Evolutionary conservation across 1,140 invertebrate species (phyloP), one percentile per base, ranked within the genome.

Genomic region (Papilio machaon): DNA sequence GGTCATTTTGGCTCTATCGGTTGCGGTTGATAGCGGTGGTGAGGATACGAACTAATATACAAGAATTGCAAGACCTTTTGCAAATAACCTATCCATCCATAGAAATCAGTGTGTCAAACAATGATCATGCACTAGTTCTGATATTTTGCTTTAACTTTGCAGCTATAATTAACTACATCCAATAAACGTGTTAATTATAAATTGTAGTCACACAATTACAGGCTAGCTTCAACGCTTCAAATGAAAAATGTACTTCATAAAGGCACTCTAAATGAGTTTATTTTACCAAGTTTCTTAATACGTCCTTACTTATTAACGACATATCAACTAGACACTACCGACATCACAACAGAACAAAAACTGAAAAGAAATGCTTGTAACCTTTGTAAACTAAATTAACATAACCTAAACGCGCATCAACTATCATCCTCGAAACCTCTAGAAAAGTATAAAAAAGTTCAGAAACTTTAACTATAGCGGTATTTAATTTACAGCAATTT

Each of bases 251-350:
- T 64, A 49, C 49, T 78, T 38, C 64, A 85, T 81, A 87, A 89
- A 90, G 91, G 91, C 90, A 91, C 89, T 85, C 85, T 87, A 85
- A 84, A 90, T 87, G 88, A 92, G 89, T 91, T 90, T 89, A 92
- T 88, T 30, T 30, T 86, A 89, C 91, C 89, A 88, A 74, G 30
- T 70, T 17, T 30, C 60, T 10, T 19, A 54, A 54, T 64, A 64
- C 60, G 60, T 64, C 19, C 9, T 70, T 38, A 79, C 77, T 58
- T 76, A 82, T 74, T 79, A 81, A 83, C 78, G 82, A 87, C 83
- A 80, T 81, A 86, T 85, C 88, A 89, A 88, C 83, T 86, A 84
- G 83, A 87, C 81, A 86, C 81, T 89, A 87, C 83, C 49, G 84
- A 86, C 82, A 84, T 86, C 84, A 85, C 84, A 85, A 83, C 82